Evolutionary conservation across 2,797 vertebrate genomes (phyloP).

Genomic region (Molossus molossus): DNA sequence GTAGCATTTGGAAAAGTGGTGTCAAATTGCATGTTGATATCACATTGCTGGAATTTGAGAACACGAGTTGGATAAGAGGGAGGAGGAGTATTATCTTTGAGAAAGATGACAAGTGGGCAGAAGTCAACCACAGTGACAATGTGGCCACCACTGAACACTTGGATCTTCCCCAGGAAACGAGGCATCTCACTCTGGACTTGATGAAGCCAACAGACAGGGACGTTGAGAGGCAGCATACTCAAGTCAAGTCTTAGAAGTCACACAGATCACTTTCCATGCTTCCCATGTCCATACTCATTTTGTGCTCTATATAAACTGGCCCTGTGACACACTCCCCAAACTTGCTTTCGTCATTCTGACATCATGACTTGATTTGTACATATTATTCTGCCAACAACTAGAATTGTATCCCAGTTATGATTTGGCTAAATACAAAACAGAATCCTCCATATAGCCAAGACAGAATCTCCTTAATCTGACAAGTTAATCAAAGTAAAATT

Average conservation of each 20-base stretch:
- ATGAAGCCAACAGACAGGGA: not conserved
- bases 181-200: not conserved
- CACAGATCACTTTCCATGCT: not conserved
- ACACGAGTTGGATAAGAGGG: constrained; percentile 98
- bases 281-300: not conserved
- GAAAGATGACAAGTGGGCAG: constrained; percentile 90
- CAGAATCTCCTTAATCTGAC: not conserved
- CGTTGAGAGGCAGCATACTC: not conserved
- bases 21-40: constrained; percentile 97
- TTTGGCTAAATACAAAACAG: not conserved
- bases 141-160: not conserved
- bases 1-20: constrained; percentile 98
- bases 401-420: not conserved
- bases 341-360: not conserved
- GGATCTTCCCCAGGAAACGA: not conserved
- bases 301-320: not conserved
- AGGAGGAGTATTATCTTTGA: constrained; percentile 98
- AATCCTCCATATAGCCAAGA: not conserved
- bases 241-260: not conserved
- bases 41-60: constrained; percentile 97
- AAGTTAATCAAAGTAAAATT: not conserved
- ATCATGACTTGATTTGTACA: not conserved
- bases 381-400: not conserved
- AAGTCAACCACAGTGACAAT: not conserved
- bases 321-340: not conserved